Percentiles rank a stretch among this genome's conserved stretches.
Evolutionary conservation across 1,140 invertebrate species (phyloP).

Genomic region (Conus ventricosus): DNA sequence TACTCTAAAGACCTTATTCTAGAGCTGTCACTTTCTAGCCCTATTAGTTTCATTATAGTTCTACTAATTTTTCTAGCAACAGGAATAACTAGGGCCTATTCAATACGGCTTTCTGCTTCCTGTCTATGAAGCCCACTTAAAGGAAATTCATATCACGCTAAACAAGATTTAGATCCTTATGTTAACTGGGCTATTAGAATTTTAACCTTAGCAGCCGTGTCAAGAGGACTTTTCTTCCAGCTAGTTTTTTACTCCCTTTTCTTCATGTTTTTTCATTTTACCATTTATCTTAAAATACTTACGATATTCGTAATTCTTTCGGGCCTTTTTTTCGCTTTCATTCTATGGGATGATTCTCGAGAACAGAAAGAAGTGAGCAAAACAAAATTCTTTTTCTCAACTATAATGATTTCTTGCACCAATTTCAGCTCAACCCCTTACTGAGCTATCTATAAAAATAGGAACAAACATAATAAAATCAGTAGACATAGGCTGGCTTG

Average conservation of each 20-base stretch:
- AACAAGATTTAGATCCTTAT: neutral
- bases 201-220: neutral
- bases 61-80: neutral
- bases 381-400: neutral
- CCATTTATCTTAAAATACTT: neutral
- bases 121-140: neutral
- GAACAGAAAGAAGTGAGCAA: neutral
- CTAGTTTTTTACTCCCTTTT: too few relatives aligned
- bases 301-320: neutral
- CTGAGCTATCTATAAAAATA: neutral
- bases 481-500: neutral
- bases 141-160: neutral
- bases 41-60: neutral
- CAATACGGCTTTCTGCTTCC: neutral
- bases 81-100: neutral
- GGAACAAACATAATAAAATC: neutral
- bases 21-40: neutral
- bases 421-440: neutral
- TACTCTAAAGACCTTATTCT: conserved; percentile 17
- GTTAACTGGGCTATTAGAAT: neutral
- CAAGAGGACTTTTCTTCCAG: neutral
- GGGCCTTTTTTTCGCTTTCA: neutral
- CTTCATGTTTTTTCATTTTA: neutral
- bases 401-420: neutral
- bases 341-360: neutral